Evolutionary conservation across 2,888 invertebrate genomes (phyloP), one percentile per base, ranked within the genome.

Genomic region (Ophioninae sp.): DNA sequence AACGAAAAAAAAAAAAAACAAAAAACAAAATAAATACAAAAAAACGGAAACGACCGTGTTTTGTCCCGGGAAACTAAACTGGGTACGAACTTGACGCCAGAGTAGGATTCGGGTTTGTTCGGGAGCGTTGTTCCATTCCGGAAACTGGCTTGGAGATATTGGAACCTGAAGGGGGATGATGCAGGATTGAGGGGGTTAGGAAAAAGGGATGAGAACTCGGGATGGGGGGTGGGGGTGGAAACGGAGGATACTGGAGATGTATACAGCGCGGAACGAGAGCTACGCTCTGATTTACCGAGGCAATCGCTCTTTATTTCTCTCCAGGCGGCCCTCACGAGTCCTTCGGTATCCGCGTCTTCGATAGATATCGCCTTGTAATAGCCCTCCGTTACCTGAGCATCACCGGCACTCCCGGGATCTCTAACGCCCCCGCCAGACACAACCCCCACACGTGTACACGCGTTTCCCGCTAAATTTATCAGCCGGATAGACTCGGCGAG

Each of bases 231-330:
- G n/a, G 30, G 30, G 30, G 30, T 1, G 30, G 1, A 3, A 30
- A 56, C 6, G 51, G 51, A 51, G 63, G 30, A 30, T 23, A 39
- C 67, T 2, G 22, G 58, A 65, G 39, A 58, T 20, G 37, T 63
- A 23, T 80, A 76, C 71, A 72, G 83, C 73, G 80, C 68, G 84
- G 65, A 79, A 79, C 87, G 87, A 76, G 86, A 86, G 86, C 86
- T 87, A 80, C 85, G 82, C 83, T 85, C 91, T 93, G 93, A 93
- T 93, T 93, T 93, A 93, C 92, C 88, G 93, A 91, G 88, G 91
- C 93, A 93, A 93, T 93, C 92, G 91, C 91, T 93, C 93, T 93
- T 93, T 93, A 93, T 93, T 92, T 93, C 93, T 92, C 93, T 93
- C 93, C 88, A 93, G 93, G 93, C 93, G 93, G 91, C 92, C 90